These are phyloP conservation scores for Hedychridium roseum DNA, from an alignment of 2,888 invertebrate species.

Conservation along the genomic window DNA sequence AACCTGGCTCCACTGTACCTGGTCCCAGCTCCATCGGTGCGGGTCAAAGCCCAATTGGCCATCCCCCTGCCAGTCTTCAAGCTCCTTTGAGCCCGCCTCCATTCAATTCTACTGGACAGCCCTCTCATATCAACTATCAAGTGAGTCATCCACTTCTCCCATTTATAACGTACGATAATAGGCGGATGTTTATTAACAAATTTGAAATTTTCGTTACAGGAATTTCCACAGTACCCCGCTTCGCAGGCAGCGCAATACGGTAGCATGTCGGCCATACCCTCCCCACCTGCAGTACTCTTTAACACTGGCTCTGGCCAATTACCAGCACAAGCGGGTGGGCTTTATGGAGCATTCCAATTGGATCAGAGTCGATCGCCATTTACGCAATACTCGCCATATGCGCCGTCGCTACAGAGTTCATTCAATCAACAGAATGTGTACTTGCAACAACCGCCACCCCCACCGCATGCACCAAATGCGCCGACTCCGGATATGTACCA, in stretches of 20 bases:
- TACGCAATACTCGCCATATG: conserved; percentile 80
- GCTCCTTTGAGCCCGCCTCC: conserved; percentile 65
- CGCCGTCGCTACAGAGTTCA: conserved; percentile 67
- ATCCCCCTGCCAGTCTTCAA: conserved; percentile 73
- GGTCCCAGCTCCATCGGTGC: conserved; percentile 62
- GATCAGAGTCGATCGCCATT: conserved; percentile 82
- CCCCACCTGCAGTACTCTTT: conserved; percentile 83
- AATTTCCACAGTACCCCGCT: conserved; percentile 59
- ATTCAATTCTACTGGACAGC: conserved; percentile 66
- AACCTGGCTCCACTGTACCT: conserved; percentile 62
- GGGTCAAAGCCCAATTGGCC: conserved; percentile 63
- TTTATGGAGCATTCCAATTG: conserved; percentile 84
- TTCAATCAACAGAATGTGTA: conserved; percentile 66
- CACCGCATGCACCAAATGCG: conserved; percentile 67
- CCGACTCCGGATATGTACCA: conserved; percentile 77
- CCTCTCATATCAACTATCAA: conserved; percentile 75
- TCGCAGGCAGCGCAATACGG: conserved; percentile 72
- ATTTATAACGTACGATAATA: background rate
- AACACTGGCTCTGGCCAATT: conserved; percentile 77
- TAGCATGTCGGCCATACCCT: conserved; percentile 84
- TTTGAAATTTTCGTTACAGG: conserved; percentile 48
- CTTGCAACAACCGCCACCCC: conserved; percentile 67
- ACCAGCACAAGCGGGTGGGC: conserved; percentile 73
- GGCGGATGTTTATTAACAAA: too few species aligned
- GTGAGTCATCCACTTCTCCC: too few species aligned